Conservation (phyloP, 2,797 vertebrate species). For the Cynopterus sphinx region DNA sequence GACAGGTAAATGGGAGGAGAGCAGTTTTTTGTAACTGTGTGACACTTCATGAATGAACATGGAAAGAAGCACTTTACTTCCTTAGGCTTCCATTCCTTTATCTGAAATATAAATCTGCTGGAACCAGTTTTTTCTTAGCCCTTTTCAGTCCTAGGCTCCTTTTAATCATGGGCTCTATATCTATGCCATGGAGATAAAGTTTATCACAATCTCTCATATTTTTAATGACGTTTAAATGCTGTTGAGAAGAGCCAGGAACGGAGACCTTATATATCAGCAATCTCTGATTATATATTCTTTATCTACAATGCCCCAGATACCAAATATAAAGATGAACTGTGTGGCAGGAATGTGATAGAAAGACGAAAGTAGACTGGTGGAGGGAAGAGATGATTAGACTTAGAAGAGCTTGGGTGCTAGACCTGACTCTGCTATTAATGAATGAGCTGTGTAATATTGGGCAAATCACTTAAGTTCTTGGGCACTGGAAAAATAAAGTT, state of each 20-base stretch:
- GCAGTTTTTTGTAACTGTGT: background rate
- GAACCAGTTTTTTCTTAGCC: background rate
- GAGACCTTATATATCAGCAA: background rate
- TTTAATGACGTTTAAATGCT: background rate
- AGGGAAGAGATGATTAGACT: background rate
- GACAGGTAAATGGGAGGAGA: background rate
- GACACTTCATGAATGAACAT: background rate
- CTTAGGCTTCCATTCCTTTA: background rate
- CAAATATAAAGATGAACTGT: background rate
- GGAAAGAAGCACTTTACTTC: background rate
- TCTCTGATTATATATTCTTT: background rate
- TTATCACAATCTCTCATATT: background rate
- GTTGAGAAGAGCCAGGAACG: background rate
- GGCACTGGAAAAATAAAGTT: background rate
- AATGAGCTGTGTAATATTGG: background rate
- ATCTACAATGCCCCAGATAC: background rate
- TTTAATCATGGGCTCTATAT: background rate
- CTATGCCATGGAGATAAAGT: background rate
- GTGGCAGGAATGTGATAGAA: background rate
- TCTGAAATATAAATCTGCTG: background rate
- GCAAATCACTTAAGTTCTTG: background rate
- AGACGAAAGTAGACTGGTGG: background rate
- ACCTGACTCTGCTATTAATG: background rate
- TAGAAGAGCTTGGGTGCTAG: background rate
- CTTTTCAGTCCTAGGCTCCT: background rate